Evolutionary conservation across 2,888 invertebrate species (phyloP).

Genomic region (Byasa hedistus): DNA sequence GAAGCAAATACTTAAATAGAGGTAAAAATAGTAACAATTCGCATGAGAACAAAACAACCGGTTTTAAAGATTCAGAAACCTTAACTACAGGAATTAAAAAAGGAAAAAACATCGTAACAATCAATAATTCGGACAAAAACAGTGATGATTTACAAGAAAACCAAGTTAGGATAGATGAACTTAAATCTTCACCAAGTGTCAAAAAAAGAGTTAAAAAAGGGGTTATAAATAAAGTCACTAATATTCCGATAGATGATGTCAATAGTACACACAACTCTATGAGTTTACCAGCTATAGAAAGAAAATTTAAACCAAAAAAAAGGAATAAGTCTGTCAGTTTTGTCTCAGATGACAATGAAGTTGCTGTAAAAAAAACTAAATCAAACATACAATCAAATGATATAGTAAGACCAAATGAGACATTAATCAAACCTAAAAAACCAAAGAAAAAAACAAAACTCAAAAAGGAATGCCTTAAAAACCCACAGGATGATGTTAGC

Average conservation of each 20-base stretch:
- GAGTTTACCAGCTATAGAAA: constrained; percentile 37
- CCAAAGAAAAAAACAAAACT: constrained; percentile 26
- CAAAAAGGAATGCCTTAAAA: constrained; percentile 39
- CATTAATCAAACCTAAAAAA: constrained; percentile 33
- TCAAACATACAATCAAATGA: constrained; percentile 45
- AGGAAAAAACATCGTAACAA: too few species aligned
- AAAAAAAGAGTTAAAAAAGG: constrained; percentile 31
- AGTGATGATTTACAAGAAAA: too few species aligned
- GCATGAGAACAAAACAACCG: constrained; percentile 35
- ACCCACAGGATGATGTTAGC: constrained; percentile 42
- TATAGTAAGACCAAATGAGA: constrained; percentile 12
- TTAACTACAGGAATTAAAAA: too few species aligned
- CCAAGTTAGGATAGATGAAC: not conserved
- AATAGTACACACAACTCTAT: constrained; percentile 35
- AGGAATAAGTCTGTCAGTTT: constrained; percentile 71
- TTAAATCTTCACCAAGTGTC: constrained; percentile 30
- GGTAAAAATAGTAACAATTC: constrained; percentile 42
- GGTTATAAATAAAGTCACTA: constrained; percentile 25
- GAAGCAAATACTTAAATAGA: constrained; percentile 34
- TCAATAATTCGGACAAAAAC: too few species aligned
- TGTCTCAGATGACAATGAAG: constrained; percentile 59
- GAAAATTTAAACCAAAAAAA: constrained; percentile 54
- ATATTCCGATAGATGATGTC: too few species aligned
- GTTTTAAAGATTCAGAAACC: too few species aligned
- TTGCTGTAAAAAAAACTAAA: constrained; percentile 58